A percentile compares a stretch with the other conserved stretches of the same genome.
Conservation (phyloP, 1,140 invertebrate species). For the Drosophila yakuba region DNA sequence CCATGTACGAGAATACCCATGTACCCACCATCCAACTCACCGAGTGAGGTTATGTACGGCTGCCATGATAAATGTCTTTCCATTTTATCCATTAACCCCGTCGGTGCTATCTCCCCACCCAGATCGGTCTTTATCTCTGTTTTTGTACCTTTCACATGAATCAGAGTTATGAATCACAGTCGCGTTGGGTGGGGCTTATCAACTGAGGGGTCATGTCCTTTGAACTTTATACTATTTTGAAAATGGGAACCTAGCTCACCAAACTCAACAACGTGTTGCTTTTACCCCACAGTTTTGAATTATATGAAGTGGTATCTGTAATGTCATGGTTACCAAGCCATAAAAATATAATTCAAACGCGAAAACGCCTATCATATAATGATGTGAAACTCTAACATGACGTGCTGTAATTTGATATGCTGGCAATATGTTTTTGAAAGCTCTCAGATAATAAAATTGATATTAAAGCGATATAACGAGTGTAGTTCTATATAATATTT, state of each 20-base stretch:
- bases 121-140: neutral
- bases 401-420: neutral
- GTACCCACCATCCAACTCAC: neutral
- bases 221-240: neutral
- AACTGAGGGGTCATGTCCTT: neutral
- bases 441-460: neutral
- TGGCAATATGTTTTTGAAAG: neutral
- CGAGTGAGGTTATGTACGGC: slow-evolving; percentile 8
- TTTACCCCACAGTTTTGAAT: too few relatives aligned
- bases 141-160: slow-evolving; percentile 2
- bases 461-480: neutral
- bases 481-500: neutral
- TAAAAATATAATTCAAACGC: neutral
- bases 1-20: neutral
- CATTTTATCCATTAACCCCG: slow-evolving; percentile 19
- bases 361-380: neutral
- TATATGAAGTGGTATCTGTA: neutral
- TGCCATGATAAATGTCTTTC: slow-evolving; percentile 18
- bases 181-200: neutral
- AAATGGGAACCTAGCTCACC: neutral
- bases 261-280: too few relatives aligned
- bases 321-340: neutral
- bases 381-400: neutral
- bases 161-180: slow-evolving; percentile 1
- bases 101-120: slow-evolving; percentile 1